A percentile compares a stretch with the other conserved stretches of the same genome.
Conservation (phyloP, 2,888 invertebrate species). For the Drosophila austrosaltans region DNA sequence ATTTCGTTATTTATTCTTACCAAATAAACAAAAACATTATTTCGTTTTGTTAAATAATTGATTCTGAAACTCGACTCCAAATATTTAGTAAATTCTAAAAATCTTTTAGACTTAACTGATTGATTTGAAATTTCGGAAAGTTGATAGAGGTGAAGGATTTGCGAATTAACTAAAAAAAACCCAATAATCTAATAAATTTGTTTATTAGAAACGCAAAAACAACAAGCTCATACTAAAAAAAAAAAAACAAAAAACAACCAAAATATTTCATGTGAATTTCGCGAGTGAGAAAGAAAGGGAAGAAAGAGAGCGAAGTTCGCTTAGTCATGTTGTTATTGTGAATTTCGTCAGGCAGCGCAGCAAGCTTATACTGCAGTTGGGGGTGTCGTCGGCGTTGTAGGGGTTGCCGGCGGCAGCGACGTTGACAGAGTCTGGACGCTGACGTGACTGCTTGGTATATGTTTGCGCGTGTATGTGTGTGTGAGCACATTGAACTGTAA, state of each 20-base stretch:
- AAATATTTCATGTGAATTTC: conserved; percentile 32
- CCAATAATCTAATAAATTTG: conserved; percentile 17
- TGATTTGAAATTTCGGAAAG: not conserved
- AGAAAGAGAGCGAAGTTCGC: conserved; percentile 39
- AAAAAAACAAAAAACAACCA: conserved; percentile 33
- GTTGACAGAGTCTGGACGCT: conserved; percentile 60
- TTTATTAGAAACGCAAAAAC: conserved; percentile 65
- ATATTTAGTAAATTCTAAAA: not conserved
- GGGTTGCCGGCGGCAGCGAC: conserved; percentile 66
- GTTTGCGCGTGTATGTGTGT: conserved; percentile 34
- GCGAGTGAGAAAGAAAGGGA: conserved; percentile 15
- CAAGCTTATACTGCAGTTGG: conserved; percentile 41
- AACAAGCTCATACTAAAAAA: conserved; percentile 21
- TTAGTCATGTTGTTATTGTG: conserved; percentile 75
- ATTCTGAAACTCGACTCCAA: too few species aligned
- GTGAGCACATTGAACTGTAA: conserved; percentile 76
- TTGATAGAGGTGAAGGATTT: not conserved
- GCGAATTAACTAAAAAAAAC: conserved; percentile 26
- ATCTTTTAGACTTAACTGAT: not conserved
- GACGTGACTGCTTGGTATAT: conserved; percentile 51
- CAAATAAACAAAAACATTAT: too few species aligned
- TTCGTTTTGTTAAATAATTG: too few species aligned
- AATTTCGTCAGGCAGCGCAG: conserved; percentile 62
- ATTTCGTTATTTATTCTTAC: not conserved
- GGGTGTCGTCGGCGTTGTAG: conserved; percentile 58